Percentiles rank a stretch among this genome's conserved stretches.
Evolutionary conservation across 2,797 vertebrate genomes (phyloP).

Genomic region (Acropternis orthonyx): DNA sequence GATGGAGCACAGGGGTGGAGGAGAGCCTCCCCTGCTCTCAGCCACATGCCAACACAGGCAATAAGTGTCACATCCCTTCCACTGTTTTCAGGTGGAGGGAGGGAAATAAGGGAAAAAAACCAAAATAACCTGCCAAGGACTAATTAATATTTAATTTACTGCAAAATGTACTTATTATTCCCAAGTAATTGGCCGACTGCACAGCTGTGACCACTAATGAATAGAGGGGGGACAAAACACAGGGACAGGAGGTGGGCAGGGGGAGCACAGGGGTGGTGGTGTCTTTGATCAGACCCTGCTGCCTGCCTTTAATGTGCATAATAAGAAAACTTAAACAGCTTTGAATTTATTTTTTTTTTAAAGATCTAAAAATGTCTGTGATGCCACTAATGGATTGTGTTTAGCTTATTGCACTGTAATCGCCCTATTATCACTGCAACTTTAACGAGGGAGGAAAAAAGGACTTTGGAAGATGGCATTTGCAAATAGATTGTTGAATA

Average conservation of each 20-base stretch:
- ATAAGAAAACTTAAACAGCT: slow-evolving; percentile 68
- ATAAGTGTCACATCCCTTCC: background rate
- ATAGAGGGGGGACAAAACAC: slow-evolving; percentile 35
- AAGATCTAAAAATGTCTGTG: slow-evolving; percentile 43
- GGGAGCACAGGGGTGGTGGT: background rate
- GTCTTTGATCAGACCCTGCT: slow-evolving; percentile 55
- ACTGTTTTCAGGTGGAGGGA: background rate
- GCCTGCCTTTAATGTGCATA: slow-evolving; percentile 61
- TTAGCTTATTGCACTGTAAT: slow-evolving; percentile 69
- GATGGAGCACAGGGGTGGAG: background rate
- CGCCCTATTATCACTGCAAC: slow-evolving; percentile 52
- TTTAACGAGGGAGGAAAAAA: slow-evolving; percentile 44
- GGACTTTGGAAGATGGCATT: slow-evolving; percentile 53
- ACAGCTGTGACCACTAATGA: slow-evolving; percentile 77
- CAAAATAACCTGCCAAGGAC: slow-evolving; percentile 62
- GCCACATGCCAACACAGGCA: background rate
- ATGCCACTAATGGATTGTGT: slow-evolving; percentile 54
- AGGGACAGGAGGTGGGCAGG: background rate
- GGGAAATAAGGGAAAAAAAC: background rate
- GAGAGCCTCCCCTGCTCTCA: background rate
- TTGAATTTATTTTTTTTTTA: slow-evolving; percentile 19
- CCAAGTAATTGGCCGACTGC: slow-evolving; percentile 71
- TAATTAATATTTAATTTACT: slow-evolving; percentile 82
- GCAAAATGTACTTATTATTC: slow-evolving; percentile 78
- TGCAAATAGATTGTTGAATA: slow-evolving; percentile 58